Evolutionary conservation across 2,797 vertebrate genomes (phyloP), one percentile per base, ranked within the genome.

Genomic region (Ataeniobius toweri): DNA sequence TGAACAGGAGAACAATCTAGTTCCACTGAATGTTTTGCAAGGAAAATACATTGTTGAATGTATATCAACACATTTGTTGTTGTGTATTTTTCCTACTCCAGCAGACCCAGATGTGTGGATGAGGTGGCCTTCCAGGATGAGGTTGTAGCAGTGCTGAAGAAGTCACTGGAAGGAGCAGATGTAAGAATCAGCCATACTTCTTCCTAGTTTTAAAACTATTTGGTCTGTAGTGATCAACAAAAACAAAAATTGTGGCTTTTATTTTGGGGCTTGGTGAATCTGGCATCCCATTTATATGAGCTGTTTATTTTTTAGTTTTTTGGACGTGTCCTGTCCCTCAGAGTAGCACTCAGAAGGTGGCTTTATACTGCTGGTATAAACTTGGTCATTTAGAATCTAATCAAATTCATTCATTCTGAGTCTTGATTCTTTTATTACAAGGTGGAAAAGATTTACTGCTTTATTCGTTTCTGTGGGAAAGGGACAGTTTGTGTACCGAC

Each of bases 51-150:
- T 14, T 56, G 20, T 0, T 61, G 14, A 22, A 59, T n/a, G 16
- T n/a, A n/a, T 36, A 6, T 12, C 6, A 14, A 5, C 5, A 1
- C 2, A 18, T 13, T 0, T 20, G 48, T 65, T 61, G 48, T 55
- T 68, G 13, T 16, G 53, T 28, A 12, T 22, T 73, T 22, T 76
- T 67, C 56, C 2, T 10, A 71, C 51, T 69, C 10, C 89, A 99
- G 98, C 90, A 96, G 98, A 31, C 98, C 98, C 1, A 98, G 97
- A 92, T 97, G 96, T 76, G 96, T 99, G 53, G 96, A 98, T 93
- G 98, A 99, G 79, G 97, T 99, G 0, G 98, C 98, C n/a, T 99
- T 96, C 90, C 98, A 99, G 90, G 98, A 99, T 73, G 98, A 99
- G 93, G 97, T 98, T 78, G 97, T 99, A 68, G 96, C 97, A 18